A percentile compares a stretch with the other conserved stretches of the same genome.
Evolutionary conservation across 2,888 invertebrate genomes (phyloP).

Genomic region (Erebia aethiops): DNA sequence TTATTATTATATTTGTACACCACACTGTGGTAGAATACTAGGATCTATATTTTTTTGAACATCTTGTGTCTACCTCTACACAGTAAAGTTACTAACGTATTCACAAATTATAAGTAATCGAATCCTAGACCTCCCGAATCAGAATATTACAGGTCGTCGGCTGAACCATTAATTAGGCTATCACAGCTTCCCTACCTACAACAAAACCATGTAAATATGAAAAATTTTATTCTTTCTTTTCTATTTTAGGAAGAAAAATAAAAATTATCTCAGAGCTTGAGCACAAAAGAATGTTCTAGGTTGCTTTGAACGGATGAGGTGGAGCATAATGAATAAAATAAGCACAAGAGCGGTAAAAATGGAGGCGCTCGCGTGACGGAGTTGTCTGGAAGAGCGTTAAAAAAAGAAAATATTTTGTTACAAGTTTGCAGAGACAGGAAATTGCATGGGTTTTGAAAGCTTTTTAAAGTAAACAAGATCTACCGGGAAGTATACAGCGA

Average conservation of each 20-base stretch:
- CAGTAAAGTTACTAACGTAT: too few relatives aligned
- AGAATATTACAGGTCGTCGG: too few relatives aligned
- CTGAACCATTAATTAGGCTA: too few relatives aligned
- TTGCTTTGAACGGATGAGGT: not conserved
- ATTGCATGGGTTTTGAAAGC: not conserved
- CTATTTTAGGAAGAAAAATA: conserved; percentile 6
- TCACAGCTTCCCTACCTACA: too few relatives aligned
- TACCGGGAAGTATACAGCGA: not conserved
- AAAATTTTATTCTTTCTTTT: not conserved
- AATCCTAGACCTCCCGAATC: too few relatives aligned
- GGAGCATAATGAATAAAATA: not conserved
- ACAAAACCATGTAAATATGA: not conserved
- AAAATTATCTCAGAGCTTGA: not conserved
- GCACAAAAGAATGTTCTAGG: not conserved
- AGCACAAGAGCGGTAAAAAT: conserved; percentile 1
- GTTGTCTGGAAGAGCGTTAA: not conserved
- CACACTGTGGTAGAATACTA: too few relatives aligned
- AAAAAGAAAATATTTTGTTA: not conserved
- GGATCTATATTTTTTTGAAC: too few relatives aligned
- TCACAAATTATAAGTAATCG: too few relatives aligned
- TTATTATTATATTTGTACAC: too few relatives aligned
- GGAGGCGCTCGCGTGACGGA: not conserved
- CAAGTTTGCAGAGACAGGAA: not conserved
- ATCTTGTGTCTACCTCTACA: too few relatives aligned
- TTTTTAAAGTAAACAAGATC: not conserved